Base-by-base conservation (phyloP, 1,140 invertebrate species). In the Oryctes rhinoceros region DNA sequence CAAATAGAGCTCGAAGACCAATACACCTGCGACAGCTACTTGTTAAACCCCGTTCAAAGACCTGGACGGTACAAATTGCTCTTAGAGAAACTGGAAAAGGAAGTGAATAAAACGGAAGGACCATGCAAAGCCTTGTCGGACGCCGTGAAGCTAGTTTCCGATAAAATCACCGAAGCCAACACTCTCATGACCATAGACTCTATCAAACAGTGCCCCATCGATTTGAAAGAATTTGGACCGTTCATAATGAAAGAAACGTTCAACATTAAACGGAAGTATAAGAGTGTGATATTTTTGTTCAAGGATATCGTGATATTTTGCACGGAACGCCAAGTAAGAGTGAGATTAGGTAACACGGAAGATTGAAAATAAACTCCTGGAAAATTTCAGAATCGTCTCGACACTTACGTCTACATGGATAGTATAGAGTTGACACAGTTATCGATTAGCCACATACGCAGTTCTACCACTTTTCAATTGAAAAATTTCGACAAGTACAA, bases 11-110 rank as follows among this genome's bases (percentile, higher is more conserved):
- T 85, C 5, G 49, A 82, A 13, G 84, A 86, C 80, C 82, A 81
- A 49, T 80, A 85, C 15, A 80, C 82, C 24, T 81, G 85, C 18
- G 82, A 84, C 15, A 83, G 84, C 10, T 83, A 84, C 74, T 78
- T 86, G 30, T 77, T 86, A 10, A 85, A 83, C 7, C 85, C 85
- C 18, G 62, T 86, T 62, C 85, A 86, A 81, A 79, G 85, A 74
- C 39, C 85, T 24, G 85, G 82, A 18, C 84, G 83, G 74, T 86
- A 86, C 79, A 84, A 80, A 48, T 75, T 86, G 18, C 81, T 86
- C 13, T 67, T 86, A 35, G 83, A 85, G 79, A 83, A 84, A 24
- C 82, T 86, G 44, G 76, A 82, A 30, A 85, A 86, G 47, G 82
- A 84, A 76, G 71, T 84, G 53, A 47, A 74, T 1, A 85, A 84